Conservation (phyloP, 2,888 invertebrate species). For the Chaetogeoica ovagalla region DNA sequence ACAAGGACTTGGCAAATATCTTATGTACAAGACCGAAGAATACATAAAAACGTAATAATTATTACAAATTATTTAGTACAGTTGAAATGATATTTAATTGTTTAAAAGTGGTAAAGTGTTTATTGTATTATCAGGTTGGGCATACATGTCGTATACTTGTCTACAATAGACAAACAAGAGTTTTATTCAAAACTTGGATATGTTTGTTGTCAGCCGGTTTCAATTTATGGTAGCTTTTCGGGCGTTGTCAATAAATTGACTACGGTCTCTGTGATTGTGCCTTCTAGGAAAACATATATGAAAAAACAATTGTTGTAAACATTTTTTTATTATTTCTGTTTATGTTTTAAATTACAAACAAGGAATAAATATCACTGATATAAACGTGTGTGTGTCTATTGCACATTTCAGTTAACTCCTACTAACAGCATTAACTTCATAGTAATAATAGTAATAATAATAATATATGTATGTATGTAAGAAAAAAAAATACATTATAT, state of each 20-base stretch:
- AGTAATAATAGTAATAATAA: slow-evolving; percentile 30
- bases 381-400: slow-evolving; percentile 50
- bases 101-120: neutral
- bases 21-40: slow-evolving; percentile 75
- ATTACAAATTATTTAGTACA: neutral
- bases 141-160: slow-evolving; percentile 57
- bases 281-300: slow-evolving; percentile 34
- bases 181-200: slow-evolving; percentile 59
- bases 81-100: slow-evolving; percentile 12
- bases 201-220: slow-evolving; percentile 57
- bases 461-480: slow-evolving; percentile 23
- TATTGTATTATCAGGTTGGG: slow-evolving; percentile 56
- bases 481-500: slow-evolving; percentile 47
- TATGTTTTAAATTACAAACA: slow-evolving; percentile 49
- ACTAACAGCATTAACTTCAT: slow-evolving; percentile 38
- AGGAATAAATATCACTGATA: slow-evolving; percentile 50
- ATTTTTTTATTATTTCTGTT: slow-evolving; percentile 33
- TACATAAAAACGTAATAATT: slow-evolving; percentile 66
- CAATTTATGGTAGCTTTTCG: slow-evolving; percentile 52
- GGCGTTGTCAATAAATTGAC: neutral
- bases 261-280: neutral
- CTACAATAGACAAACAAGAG: slow-evolving; percentile 58
- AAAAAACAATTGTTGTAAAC: slow-evolving; percentile 28
- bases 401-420: slow-evolving; percentile 45
- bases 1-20: slow-evolving; percentile 73